Conservation (phyloP, 2,888 invertebrate species). For the Ormyrus nitidulus region DNA sequence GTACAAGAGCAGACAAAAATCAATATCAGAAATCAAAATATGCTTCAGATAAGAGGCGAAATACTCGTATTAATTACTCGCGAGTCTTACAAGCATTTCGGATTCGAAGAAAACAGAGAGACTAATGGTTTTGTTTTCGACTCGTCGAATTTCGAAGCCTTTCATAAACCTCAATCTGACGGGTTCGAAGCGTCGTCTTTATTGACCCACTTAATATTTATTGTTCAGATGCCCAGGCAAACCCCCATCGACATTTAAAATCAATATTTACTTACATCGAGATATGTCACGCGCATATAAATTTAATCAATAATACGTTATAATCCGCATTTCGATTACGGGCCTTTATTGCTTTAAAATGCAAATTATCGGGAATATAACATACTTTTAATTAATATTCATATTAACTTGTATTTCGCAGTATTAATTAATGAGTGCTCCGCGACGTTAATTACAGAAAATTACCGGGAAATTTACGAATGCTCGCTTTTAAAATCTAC, state of each 20-base stretch:
- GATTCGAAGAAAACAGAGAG: background rate
- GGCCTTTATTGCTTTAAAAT: no score
- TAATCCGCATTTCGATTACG: no score
- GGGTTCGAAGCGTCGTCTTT: slow-evolving; percentile 8
- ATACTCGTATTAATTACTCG: no score
- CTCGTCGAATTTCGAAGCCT: slow-evolving; percentile 11
- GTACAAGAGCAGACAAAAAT: no score
- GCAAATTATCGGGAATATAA: no score
- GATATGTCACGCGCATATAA: background rate
- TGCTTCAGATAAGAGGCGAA: no score
- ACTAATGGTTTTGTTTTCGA: slow-evolving; percentile 40
- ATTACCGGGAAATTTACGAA: background rate
- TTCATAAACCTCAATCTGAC: slow-evolving; percentile 19
- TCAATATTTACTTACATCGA: slow-evolving; percentile 22
- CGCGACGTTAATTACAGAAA: background rate
- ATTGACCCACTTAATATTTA: slow-evolving; percentile 40
- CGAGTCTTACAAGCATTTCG: background rate
- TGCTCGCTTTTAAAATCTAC: no score
- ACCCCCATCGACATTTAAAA: slow-evolving; percentile 27
- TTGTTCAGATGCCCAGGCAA: slow-evolving; percentile 23
- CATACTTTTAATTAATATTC: no score
- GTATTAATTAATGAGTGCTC: no score
- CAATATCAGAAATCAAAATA: no score
- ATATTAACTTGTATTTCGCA: no score
- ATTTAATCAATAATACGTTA: slow-evolving; percentile 21